These are phyloP conservation scores for Cyprinodon tularosa DNA, from an alignment of 2,113 vertebrate genomes.

Conservation along the genomic window DNA sequence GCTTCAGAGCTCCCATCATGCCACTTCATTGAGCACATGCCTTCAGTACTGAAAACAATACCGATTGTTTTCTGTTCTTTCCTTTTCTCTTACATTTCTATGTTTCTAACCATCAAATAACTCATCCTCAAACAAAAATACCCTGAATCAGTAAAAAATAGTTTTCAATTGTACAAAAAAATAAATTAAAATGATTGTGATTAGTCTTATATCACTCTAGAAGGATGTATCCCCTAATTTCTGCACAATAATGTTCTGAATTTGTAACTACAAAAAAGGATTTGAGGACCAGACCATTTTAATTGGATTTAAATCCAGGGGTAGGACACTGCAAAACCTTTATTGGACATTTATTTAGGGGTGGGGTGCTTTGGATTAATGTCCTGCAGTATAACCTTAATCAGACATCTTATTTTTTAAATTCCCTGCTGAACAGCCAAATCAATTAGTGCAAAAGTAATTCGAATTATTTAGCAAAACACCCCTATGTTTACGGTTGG, in stretches of 20 bases:
- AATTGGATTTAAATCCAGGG: too few relatives aligned
- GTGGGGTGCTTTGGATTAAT: too few relatives aligned
- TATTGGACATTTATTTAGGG: too few relatives aligned
- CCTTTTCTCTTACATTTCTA: not conserved
- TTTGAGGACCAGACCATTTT: too few relatives aligned
- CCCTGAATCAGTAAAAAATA: not conserved
- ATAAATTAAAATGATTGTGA: too few relatives aligned
- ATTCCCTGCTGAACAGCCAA: not conserved
- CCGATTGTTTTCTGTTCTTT: not conserved
- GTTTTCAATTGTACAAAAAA: too few relatives aligned
- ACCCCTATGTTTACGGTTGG: not conserved
- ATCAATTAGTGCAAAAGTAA: not conserved
- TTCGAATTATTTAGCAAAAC: not conserved
- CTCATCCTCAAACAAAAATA: not conserved
- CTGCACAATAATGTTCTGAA: too few relatives aligned
- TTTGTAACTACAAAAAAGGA: too few relatives aligned
- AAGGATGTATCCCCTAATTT: too few relatives aligned
- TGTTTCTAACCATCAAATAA: not conserved
- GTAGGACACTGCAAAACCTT: too few relatives aligned
- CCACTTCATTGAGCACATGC: not conserved
- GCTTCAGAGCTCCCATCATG: conserved; percentile 25
- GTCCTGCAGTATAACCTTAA: too few relatives aligned
- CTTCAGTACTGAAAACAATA: not conserved
- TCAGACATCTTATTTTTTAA: not conserved
- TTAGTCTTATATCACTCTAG: too few relatives aligned